phyloP scores from a whole-genome alignment of 2,113 vertebrate species.

The Chloropsis cyanopogon region DNA sequence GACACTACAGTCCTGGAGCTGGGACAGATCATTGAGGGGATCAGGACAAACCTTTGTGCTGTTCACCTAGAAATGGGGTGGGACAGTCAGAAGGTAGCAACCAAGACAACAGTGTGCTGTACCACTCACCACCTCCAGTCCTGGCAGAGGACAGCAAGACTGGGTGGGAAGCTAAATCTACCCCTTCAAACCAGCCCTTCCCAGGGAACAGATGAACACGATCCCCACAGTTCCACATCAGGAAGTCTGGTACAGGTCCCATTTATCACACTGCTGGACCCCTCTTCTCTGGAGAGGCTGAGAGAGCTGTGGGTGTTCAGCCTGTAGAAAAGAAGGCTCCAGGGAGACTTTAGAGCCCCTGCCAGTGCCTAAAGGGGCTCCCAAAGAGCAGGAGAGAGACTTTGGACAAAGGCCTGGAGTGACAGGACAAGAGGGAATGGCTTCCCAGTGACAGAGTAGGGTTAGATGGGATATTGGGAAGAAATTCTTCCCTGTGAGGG shows the following conservation, averaged over 20 bases:
- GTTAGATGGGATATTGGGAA: not conserved
- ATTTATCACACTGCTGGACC: not conserved
- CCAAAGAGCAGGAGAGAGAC: not conserved
- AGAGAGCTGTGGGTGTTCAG: not conserved
- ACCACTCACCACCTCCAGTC: not conserved
- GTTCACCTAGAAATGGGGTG: slow-evolving; percentile 74
- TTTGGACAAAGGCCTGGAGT: not conserved
- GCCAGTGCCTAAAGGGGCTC: not conserved
- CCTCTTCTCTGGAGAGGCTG: not conserved
- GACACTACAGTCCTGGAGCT: slow-evolving; percentile 78
- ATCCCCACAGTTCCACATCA: not conserved
- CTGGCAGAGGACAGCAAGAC: not conserved
- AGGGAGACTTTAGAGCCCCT: not conserved
- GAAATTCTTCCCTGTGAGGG: not conserved
- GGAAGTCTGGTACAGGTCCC: not conserved
- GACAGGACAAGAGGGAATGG: not conserved
- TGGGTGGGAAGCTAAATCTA: too few species aligned
- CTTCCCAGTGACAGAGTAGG: not conserved
- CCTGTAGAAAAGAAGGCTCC: not conserved
- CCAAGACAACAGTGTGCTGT: fast-evolving
- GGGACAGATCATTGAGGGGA: slow-evolving; percentile 39
- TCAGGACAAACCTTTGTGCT: slow-evolving; percentile 67
- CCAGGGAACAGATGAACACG: not conserved
- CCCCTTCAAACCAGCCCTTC: not conserved
- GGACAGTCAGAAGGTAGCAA: not conserved